Percentiles rank a stretch among this genome's conserved stretches.
These are phyloP conservation scores for Melanostoma mellinum DNA, from an alignment of 2,888 invertebrate genomes.

Conservation along the genomic window DNA sequence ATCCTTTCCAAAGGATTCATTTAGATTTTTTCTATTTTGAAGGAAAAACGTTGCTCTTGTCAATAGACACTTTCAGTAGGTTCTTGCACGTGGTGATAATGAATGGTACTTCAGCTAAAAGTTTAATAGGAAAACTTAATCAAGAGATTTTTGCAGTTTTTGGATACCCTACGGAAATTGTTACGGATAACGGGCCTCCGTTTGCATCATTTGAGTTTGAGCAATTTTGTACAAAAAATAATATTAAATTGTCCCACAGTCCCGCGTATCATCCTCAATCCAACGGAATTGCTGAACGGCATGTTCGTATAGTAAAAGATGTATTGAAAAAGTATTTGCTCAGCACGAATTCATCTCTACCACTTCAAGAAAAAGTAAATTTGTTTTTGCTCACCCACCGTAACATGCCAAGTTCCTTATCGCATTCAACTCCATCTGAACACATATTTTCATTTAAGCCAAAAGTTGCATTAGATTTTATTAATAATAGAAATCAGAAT, in stretches of 20 bases:
- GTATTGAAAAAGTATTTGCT: conserved; percentile 9
- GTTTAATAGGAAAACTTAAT: conserved; percentile 13
- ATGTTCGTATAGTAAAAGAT: conserved; percentile 15
- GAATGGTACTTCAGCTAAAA: not conserved
- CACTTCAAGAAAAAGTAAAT: not conserved
- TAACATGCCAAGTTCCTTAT: conserved; percentile 32
- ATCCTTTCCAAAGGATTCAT: conserved; percentile 37
- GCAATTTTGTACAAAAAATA: conserved; percentile 21
- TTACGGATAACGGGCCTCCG: conserved; percentile 34
- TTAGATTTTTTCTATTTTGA: conserved; percentile 35
- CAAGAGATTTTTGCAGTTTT: conserved; percentile 31
- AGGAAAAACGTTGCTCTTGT: not conserved
- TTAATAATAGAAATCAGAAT: conserved; percentile 13
- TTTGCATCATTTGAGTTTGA: conserved; percentile 34
- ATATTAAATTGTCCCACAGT: conserved; percentile 36
- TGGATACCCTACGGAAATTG: conserved; percentile 42
- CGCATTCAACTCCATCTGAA: conserved; percentile 38
- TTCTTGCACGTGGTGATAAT: conserved; percentile 3
- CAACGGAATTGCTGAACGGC: conserved; percentile 29
- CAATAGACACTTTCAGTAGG: conserved; percentile 6
- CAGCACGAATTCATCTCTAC: no score
- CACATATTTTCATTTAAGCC: conserved; percentile 32
- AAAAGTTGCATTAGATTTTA: conserved; percentile 23
- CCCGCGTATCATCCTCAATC: conserved; percentile 8
- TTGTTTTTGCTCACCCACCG: conserved; percentile 24